Percentiles rank a stretch among this genome's conserved stretches.
Evolutionary conservation across 2,113 vertebrate species (phyloP).

Genomic region (Eidolon helvum): DNA sequence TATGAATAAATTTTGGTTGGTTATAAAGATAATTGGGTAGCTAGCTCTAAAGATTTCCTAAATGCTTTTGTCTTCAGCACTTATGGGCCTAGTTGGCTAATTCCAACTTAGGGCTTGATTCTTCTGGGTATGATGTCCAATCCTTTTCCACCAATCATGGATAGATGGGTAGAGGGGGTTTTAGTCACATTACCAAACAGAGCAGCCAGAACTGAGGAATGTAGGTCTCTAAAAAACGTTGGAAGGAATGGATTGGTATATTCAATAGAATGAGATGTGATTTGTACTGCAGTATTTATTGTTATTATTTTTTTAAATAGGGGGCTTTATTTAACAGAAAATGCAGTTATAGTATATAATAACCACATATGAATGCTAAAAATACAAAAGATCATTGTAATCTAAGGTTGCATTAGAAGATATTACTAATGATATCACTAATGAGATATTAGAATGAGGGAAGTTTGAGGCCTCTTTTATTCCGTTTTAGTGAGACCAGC

Average conservation of each 20-base stretch:
- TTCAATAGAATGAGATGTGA: not conserved
- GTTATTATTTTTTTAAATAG: not conserved
- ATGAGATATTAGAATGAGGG: not conserved
- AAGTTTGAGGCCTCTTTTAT: not conserved
- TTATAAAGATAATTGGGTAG: not conserved
- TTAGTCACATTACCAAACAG: not conserved
- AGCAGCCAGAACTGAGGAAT: not conserved
- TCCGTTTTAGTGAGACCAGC: not conserved
- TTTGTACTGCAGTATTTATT: not conserved
- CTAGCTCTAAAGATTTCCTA: not conserved
- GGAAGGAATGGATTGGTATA: not conserved
- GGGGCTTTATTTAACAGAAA: constrained; percentile 7
- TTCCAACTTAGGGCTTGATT: not conserved
- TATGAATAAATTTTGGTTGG: not conserved
- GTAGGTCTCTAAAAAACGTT: not conserved
- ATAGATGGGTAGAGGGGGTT: not conserved
- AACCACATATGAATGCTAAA: constrained; percentile 9
- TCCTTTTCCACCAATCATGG: not conserved
- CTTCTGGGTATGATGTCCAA: not conserved
- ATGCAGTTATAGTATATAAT: not conserved
- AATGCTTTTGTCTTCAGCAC: not conserved
- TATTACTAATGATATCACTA: not conserved
- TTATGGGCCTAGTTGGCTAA: not conserved
- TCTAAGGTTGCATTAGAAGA: not conserved
- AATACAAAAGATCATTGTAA: not conserved